Conservation (phyloP, 2,797 vertebrate genomes). For the Psittacula echo region DNA sequence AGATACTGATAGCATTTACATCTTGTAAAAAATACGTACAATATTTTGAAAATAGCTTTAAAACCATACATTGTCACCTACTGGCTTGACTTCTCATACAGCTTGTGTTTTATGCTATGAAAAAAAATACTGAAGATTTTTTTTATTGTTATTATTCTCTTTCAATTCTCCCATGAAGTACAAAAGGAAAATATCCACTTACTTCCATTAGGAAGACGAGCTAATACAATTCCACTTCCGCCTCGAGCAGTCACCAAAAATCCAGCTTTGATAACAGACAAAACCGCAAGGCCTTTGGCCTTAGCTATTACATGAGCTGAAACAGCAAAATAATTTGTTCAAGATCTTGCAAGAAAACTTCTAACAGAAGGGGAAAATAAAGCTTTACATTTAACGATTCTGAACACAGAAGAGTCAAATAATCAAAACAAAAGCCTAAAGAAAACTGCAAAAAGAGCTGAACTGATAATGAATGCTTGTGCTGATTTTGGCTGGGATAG, state of each 20-base stretch:
- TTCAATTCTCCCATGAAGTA: neutral
- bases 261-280: constrained; percentile 94
- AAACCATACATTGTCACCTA: neutral
- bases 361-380: neutral
- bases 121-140: neutral
- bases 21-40: neutral
- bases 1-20: neutral
- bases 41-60: neutral
- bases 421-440: neutral
- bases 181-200: constrained; percentile 66
- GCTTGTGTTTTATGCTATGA: neutral
- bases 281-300: constrained; percentile 92
- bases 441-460: neutral
- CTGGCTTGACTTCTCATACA: neutral
- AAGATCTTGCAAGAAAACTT: neutral
- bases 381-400: neutral
- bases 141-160: neutral
- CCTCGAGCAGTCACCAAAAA: constrained; percentile 95
- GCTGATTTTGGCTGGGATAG: neutral
- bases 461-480: neutral
- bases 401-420: neutral
- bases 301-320: constrained; percentile 94
- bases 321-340: neutral
- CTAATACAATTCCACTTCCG: constrained; percentile 93
- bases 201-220: constrained; percentile 89